Evolutionary conservation across 2,113 vertebrate genomes (phyloP), one percentile per base, ranked within the genome.

Genomic region (Eretmochelys imbricata): DNA sequence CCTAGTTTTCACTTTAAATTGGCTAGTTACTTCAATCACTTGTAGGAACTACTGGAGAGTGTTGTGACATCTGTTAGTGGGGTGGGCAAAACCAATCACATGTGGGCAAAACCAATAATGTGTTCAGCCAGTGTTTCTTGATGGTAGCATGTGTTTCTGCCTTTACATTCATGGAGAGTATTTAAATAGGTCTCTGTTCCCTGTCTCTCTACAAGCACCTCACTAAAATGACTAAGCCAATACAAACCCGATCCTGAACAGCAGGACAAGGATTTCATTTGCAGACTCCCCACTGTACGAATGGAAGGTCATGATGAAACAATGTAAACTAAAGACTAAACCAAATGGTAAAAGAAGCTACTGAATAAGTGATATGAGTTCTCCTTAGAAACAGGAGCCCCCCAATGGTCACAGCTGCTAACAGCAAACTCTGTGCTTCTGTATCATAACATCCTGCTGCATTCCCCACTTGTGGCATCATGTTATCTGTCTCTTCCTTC

Each of bases 41-140:
- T 87, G 57, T 84, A 87, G 85, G 59, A 93, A 93, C 95, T 95
- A 84, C 82, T 92, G 97, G 94, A 91, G 91, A 82, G 92, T 92
- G 91, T 85, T 95, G 75, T 38, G 92, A 96, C 96, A 97, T 84
- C 97, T 97, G 94, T 86, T 90, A 96, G 93, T 57, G 65, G 20
- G 84, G 80, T 96, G 57, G 84, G 83, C 75, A 91, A 82, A 87
- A 29, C 24, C 84, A 80, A 72, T 54, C 90, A 90, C 82, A 80
- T 69, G 79, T 25, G 80, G 86, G n/a, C 38, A 42, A 42, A 42
- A 42, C 38, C 38, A 42, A 42, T 53, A 49, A 42, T 13, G 85
- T 31, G 6, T 0, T 51, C 24, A 92, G 57, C 24, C 17, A 80
- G 85, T 72, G 78, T 69, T 14, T n/a, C 62, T 48, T 4, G 48